Evolutionary conservation across 2,888 invertebrate species (phyloP).

Genomic region (Harpalus rubripes): DNA sequence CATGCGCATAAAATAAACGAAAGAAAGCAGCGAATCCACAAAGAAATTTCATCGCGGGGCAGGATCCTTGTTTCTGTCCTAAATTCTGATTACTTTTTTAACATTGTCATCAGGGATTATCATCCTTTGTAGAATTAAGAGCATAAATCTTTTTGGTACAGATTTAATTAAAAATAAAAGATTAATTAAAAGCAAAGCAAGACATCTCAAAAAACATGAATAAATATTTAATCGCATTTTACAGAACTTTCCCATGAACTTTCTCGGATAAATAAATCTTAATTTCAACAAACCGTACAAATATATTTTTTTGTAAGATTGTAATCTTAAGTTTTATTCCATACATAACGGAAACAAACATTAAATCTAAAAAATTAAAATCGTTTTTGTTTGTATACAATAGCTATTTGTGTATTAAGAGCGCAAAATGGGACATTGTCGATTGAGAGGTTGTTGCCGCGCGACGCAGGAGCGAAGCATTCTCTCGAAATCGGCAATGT

Average conservation of each 20-base stretch:
- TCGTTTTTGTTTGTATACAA: too few species aligned
- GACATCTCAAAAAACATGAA: constrained; percentile 21
- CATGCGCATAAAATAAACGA: constrained; percentile 15
- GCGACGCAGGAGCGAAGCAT: too few species aligned
- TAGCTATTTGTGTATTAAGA: too few species aligned
- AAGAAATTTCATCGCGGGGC: constrained; percentile 2
- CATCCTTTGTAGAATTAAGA: constrained; percentile 53
- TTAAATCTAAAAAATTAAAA: too few species aligned
- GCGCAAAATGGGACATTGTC: too few species aligned
- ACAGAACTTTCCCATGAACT: background rate
- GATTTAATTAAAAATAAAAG: constrained; percentile 59
- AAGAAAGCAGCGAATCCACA: constrained; percentile 11
- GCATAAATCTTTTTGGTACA: constrained; percentile 43
- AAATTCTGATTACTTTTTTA: constrained; percentile 52
- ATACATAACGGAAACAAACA: too few species aligned
- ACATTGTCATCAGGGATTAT: constrained; percentile 50
- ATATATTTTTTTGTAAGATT: background rate
- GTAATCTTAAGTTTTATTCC: too few species aligned
- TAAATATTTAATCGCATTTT: constrained; percentile 35
- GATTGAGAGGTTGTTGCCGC: too few species aligned
- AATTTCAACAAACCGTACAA: background rate
- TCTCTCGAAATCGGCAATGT: too few species aligned
- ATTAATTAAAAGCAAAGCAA: constrained; percentile 51
- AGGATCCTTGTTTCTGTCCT: constrained; percentile 20
- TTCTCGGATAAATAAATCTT: constrained; percentile 18